Conservation (phyloP, 64 coral and sea anemone species). For the Catalaphyllia jardinei region DNA sequence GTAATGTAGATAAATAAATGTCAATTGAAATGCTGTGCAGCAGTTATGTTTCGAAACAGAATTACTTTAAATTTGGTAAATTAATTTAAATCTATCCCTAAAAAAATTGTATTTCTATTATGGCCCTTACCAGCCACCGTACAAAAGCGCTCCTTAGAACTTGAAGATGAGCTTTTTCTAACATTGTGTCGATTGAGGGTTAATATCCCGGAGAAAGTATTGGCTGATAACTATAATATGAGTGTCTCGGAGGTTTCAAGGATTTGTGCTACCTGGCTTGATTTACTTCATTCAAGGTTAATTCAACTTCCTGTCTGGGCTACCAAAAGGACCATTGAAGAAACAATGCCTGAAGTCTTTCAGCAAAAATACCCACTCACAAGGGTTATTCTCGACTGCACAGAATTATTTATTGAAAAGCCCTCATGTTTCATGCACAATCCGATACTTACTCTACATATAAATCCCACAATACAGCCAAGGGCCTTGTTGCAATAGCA, state of each 20-base stretch:
- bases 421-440: conserved; percentile 65
- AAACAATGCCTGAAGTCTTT: conserved; percentile 71
- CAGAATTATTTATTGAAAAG: conserved; percentile 64
- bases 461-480: conserved; percentile 61
- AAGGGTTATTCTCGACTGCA: conserved; percentile 59
- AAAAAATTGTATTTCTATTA: too few species aligned
- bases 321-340: conserved; percentile 50
- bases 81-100: too few species aligned
- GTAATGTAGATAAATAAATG: too few species aligned
- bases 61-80: too few species aligned
- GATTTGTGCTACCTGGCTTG: conserved; percentile 58
- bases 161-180: conserved; percentile 43
- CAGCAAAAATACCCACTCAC: conserved; percentile 50
- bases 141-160: conserved; percentile 41
- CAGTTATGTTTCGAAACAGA: too few species aligned
- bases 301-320: conserved; percentile 65
- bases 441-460: conserved; percentile 56
- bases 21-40: too few species aligned
- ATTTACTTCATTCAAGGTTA: conserved; percentile 65
- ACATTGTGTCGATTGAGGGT: conserved; percentile 54
- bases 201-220: conserved; percentile 65
- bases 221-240: conserved; percentile 52
- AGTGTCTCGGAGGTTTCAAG: conserved; percentile 39
- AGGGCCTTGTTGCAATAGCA: conserved; percentile 58
- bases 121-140: too few species aligned